Evolutionary conservation across 2,888 invertebrate genomes (phyloP).

Genomic region (Vanessa cardui): DNA sequence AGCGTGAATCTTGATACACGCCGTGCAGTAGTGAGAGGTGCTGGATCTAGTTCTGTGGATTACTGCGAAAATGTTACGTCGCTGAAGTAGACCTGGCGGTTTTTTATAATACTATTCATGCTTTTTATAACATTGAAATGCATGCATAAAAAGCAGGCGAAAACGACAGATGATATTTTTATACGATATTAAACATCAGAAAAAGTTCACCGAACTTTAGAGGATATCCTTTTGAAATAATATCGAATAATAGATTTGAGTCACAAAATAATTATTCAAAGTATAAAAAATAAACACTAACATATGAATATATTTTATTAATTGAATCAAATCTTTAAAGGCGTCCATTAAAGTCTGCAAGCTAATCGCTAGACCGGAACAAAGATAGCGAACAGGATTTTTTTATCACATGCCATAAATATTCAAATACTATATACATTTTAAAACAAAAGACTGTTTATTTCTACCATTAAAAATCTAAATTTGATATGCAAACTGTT

Average conservation of each 20-base stretch:
- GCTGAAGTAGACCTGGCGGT: no score
- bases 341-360: not conserved
- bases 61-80: no score
- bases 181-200: no score
- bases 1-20: no score
- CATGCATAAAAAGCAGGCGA: no score
- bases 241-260: not conserved
- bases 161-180: no score
- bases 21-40: no score
- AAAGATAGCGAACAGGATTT: not conserved
- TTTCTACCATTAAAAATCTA: not conserved
- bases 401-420: conserved; percentile 6
- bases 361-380: conserved; percentile 6
- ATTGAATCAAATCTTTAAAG: not conserved
- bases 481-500: conserved; percentile 23
- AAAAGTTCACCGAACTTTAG: no score
- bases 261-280: not conserved
- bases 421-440: not conserved
- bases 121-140: no score
- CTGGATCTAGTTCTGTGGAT: no score
- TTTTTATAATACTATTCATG: no score
- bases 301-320: not conserved
- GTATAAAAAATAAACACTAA: not conserved
- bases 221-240: not conserved
- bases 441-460: conserved; percentile 7